Base-by-base conservation (phyloP, 2,888 invertebrate genomes). In the Eristalis pertinax region DNA sequence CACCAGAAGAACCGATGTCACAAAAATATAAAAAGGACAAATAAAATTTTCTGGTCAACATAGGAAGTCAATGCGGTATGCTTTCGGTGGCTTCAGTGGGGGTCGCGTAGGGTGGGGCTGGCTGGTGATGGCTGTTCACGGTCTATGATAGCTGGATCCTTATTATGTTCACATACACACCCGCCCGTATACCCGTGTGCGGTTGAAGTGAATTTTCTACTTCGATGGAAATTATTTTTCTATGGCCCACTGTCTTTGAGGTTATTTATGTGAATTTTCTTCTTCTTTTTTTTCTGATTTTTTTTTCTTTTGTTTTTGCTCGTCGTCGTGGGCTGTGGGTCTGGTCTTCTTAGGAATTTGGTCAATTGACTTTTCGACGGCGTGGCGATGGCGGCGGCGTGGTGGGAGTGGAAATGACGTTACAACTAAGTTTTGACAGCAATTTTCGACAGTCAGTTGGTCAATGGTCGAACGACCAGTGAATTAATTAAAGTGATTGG, bases 141-240 rank as follows among this genome's bases (percentile, higher is more conserved):
- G 50, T 19, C 50, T 19, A 26, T 62, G 38, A 15, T 41, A 24
- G 38, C 11, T 38, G 24, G 80, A 50, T 74, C 75, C 67, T 82
- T 70, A 69, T 50, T 84, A 68, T 84, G 64, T 73, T 50, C 77
- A 78, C 73, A 76, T 26, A 79, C 58, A 74, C 64, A 79, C 58
- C 65, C 68, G 70, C 64, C 35, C 56, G 50, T 35, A 15, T n/a
- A 26, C 22, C 63, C 35, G 56, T 60, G 56, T 60, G 72, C 60
- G 56, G 29, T 35, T 35, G 62, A 78, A 69, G 56, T 26, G 74
- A 84, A 84, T 84, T 84, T 84, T 84, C 78, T 77, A 84, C 83
- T 69, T 74, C 43, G 74, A 60, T 79, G 84, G 79, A 78, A 84
- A 84, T 84, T 84, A 79, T 84, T 79, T 84, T 84, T 78, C 84